Evolutionary conservation across 2,113 vertebrate genomes (phyloP).

Genomic region (Calcarius ornatus): DNA sequence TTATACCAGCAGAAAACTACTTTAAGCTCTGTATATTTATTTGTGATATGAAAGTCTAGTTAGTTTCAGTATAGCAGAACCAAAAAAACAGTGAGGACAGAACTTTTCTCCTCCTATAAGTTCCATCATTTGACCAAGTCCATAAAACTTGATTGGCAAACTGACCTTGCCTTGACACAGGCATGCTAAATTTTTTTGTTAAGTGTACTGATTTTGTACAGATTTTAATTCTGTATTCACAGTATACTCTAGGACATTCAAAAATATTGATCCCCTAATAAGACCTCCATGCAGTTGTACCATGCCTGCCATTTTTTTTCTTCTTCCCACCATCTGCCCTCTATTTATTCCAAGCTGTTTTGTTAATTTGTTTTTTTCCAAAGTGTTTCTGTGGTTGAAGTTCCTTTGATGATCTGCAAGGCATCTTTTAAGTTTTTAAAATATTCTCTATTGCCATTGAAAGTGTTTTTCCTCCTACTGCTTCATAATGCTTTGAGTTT

Average conservation of each 20-base stretch:
- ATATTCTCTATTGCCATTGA: background rate
- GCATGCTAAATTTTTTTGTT: background rate
- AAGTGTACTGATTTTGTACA: background rate
- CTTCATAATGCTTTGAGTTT: background rate
- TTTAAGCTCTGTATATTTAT: background rate
- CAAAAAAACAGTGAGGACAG: background rate
- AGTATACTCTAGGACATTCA: background rate
- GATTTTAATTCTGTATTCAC: background rate
- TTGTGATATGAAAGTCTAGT: background rate
- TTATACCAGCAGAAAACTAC: background rate
- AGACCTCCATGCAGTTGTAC: background rate
- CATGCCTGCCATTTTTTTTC: background rate
- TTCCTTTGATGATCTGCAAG: background rate
- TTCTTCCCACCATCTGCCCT: too few relatives aligned
- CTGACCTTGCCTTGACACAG: background rate
- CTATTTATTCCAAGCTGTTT: background rate
- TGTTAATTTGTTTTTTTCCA: background rate
- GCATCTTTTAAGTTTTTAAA: background rate
- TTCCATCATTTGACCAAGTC: background rate
- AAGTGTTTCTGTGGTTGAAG: background rate
- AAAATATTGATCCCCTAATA: background rate
- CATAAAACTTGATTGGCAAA: background rate
- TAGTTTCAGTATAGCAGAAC: background rate
- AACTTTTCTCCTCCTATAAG: background rate
- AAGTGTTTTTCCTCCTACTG: background rate